Evolutionary conservation across 2,113 vertebrate species (phyloP).

Genomic region (Seriola dumerili): DNA sequence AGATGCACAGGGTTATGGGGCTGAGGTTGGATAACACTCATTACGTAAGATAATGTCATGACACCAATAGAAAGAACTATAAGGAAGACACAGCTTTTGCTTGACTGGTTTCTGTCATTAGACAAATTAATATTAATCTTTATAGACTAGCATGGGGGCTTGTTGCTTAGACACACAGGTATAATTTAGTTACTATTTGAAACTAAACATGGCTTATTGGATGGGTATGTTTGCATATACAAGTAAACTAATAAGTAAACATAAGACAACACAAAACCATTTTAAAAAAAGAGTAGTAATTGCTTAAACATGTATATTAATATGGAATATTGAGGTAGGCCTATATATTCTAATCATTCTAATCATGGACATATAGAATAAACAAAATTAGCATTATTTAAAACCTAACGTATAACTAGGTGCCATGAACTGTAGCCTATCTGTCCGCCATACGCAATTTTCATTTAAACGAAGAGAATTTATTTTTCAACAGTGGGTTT

Average conservation of each 20-base stretch:
- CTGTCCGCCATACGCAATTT: not conserved
- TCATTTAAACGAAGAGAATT: not conserved
- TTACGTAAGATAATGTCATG: slow-evolving; percentile 70
- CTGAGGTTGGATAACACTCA: slow-evolving; percentile 71
- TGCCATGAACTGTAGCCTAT: not conserved
- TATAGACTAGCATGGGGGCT: not conserved
- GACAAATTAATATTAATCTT: not conserved
- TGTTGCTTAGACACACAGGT: not conserved
- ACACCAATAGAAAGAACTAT: slow-evolving; percentile 18
- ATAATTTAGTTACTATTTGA: too few relatives aligned
- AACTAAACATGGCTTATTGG: too few relatives aligned
- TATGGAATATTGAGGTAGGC: not conserved
- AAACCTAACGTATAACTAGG: not conserved
- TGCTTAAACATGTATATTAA: not conserved
- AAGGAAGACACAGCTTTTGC: not conserved
- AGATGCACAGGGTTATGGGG: slow-evolving; percentile 54
- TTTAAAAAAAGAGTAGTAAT: not conserved
- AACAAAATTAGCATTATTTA: not conserved
- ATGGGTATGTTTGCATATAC: too few relatives aligned
- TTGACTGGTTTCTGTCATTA: not conserved
- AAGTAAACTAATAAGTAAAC: not conserved
- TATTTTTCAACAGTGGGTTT: not conserved
- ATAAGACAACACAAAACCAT: not conserved
- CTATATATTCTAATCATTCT: not conserved
- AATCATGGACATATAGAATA: not conserved